Base-by-base conservation (phyloP, 2,797 vertebrate species). In the Xyrichtys novacula region DNA sequence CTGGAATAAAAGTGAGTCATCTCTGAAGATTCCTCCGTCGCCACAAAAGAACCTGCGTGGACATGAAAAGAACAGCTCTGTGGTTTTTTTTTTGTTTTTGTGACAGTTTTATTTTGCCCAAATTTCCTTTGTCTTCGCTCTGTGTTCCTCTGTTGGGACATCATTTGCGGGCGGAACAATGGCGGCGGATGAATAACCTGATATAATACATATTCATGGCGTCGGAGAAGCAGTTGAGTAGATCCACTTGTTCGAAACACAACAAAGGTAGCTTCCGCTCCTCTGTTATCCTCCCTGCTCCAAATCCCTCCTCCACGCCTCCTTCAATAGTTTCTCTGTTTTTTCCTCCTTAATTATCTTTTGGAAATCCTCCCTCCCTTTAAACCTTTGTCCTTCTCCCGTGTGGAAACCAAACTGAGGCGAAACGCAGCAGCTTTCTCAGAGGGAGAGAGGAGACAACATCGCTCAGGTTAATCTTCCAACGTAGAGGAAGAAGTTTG, bases 271-370 rank as follows among this genome's bases (percentile, higher is more conserved):
- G 84, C 88, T 76, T 90, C 86, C 54, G 40, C 74, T 78, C 54
- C 77, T 81, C 82, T 76, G 74, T 88, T 83, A 86, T 91, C 78
- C 83, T 73, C 80, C 34, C 69, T 75, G 86, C 79, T 88, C 88
- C 78, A 86, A 90, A 92, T 91, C 89, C 89, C 66, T 84, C 65
- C 70, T 63, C 62, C 66, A 17, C 58, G 60, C 77, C 72, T 85
- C 70, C 72, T 63, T 83, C 81, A 88, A 81, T 81, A 86, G 73
- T 88, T 88, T 23, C n/a, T 62, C 84, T 84, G 83, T 82, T 89
- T 77, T 54, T 87, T 89, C 77, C 80, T 85, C 75, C 79, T 89
- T 92, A 92, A 93, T 93, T 93, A 93, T 91, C 89, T 80, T 52
- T 81, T 39, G 60, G 88, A 88, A 88, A 89, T 86, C 88, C 85